phyloP scores from a whole-genome alignment of 2,113 vertebrate species.

The Stegastes partitus region DNA sequence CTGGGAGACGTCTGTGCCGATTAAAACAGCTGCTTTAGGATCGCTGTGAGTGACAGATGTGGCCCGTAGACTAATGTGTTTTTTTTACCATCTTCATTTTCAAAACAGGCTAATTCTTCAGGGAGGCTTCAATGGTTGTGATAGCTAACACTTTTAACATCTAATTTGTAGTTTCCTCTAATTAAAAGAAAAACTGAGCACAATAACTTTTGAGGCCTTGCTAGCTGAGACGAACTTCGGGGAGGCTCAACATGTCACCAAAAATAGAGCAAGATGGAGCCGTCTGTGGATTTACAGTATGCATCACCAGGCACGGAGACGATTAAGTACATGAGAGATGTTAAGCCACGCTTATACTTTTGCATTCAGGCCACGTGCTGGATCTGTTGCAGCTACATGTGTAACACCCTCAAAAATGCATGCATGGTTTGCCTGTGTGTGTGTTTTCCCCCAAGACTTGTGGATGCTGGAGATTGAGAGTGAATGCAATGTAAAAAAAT shows the following conservation, averaged over 20 bases:
- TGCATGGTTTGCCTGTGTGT: no score
- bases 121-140: neutral
- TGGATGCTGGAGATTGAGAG: no score
- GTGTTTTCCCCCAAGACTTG: no score
- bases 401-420: neutral
- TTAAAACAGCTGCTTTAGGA: conserved; percentile 36
- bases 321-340: neutral
- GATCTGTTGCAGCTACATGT: neutral
- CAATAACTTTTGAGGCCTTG: neutral
- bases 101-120: neutral
- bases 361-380: neutral
- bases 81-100: neutral
- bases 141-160: neutral
- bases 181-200: neutral
- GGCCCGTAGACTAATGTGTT: conserved; percentile 7
- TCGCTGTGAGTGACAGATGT: conserved; percentile 35
- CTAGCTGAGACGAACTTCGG: neutral
- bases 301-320: neutral
- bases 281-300: neutral
- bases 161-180: neutral
- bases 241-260: neutral
- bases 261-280: neutral
- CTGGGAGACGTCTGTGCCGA: conserved; percentile 25
- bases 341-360: neutral
- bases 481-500: no score